Evolutionary conservation across 2,888 invertebrate genomes (phyloP).

Genomic region (Slavum lentiscoides): DNA sequence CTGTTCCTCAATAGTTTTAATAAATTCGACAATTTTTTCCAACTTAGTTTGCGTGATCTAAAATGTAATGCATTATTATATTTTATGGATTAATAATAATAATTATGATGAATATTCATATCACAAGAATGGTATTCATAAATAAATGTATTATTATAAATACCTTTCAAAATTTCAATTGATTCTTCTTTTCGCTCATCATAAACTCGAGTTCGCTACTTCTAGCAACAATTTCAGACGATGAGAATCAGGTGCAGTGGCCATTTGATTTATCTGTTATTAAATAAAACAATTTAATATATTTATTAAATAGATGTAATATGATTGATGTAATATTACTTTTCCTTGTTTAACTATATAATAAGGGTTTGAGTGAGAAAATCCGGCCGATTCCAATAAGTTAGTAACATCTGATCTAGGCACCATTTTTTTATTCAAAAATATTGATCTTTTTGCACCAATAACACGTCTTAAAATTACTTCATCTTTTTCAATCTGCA

Average conservation of each 20-base stretch:
- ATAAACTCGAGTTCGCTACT: constrained; percentile 96
- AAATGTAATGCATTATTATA: constrained; percentile 44
- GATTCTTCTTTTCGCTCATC: constrained; percentile 98
- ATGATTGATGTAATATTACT: constrained; percentile 61
- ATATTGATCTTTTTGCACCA: constrained; percentile 99
- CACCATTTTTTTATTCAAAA: constrained; percentile 96
- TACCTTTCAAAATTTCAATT: constrained; percentile 84
- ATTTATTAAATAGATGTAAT: constrained; percentile 14
- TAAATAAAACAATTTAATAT: constrained; percentile 14
- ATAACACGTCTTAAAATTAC: constrained; percentile 93
- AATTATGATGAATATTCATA: background rate
- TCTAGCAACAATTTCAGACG: constrained; percentile 90
- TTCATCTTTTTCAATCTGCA: constrained; percentile 94
- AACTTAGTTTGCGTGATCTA: constrained; percentile 68
- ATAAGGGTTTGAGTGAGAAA: constrained; percentile 98
- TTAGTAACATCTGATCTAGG: constrained; percentile 97
- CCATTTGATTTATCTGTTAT: constrained; percentile 95
- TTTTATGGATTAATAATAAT: background rate
- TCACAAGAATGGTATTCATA: background rate
- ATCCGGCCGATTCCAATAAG: constrained; percentile 95
- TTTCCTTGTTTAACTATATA: constrained; percentile 99
- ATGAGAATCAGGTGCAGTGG: constrained; percentile 96
- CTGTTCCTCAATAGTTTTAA: constrained; percentile 94
- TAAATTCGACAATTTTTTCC: constrained; percentile 94
- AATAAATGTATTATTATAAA: constrained; percentile 47